Percentiles rank a stretch among this genome's conserved stretches.
phyloP scores from a whole-genome alignment of 2,888 invertebrate species.

The Dexiosoma caninum region DNA sequence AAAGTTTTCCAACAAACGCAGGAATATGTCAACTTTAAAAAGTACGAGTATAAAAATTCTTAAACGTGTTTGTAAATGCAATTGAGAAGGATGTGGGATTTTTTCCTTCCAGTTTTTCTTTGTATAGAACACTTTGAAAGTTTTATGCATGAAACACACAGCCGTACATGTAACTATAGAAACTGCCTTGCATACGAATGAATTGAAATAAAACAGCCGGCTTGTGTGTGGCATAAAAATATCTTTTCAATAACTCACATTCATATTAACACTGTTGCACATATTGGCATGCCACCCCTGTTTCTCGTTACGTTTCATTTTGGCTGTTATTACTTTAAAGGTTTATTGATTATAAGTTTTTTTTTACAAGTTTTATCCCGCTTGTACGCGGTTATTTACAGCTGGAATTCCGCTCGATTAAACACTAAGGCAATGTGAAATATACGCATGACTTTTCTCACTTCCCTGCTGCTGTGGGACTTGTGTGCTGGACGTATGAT shows the following conservation, averaged over 20 bases:
- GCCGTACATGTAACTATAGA: background rate
- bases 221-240: conserved; percentile 54
- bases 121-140: conserved; percentile 56
- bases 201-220: conserved; percentile 39
- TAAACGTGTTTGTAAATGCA: conserved; percentile 49
- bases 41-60: background rate
- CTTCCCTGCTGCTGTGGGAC: conserved; percentile 41
- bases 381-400: conserved; percentile 63
- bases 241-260: conserved; percentile 36
- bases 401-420: conserved; percentile 67
- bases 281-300: conserved; percentile 10
- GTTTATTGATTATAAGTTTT: background rate
- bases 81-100: conserved; percentile 54
- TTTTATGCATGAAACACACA: conserved; percentile 18
- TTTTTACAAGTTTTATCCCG: conserved; percentile 40
- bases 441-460: conserved; percentile 64
- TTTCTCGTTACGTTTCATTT: conserved; percentile 7
- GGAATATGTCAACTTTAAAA: conserved; percentile 18
- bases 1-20: background rate
- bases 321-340: background rate
- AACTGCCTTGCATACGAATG: background rate
- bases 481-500: conserved; percentile 1
- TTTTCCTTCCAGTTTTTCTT: conserved; percentile 57
- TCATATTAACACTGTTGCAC: conserved; percentile 32
- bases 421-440: conserved; percentile 60